Evolutionary conservation across 2,113 vertebrate species (phyloP), one percentile per base, ranked within the genome.

Genomic region (Parus major): DNA sequence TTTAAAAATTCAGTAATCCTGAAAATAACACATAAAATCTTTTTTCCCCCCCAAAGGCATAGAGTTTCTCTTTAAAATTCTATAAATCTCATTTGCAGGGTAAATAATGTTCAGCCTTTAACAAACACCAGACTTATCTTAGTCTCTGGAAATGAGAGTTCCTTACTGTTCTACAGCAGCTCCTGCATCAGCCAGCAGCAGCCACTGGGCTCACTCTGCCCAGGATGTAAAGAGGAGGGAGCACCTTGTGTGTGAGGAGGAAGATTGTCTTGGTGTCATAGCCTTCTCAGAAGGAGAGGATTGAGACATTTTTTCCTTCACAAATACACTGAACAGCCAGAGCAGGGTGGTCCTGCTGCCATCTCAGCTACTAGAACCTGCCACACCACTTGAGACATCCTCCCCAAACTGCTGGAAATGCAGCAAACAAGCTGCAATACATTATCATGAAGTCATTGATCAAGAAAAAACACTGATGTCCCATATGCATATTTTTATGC

Each of bases 241-340:
- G 46, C n/a, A 33, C 18, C 0, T 0, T 21, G 28, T 7, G 11
- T 21, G 42, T 4, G 5, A 91, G 31, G 33, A 82, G 9, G 10
- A 36, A 66, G 35, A 46, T 8, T 39, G 39, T 44, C 57, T 46
- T 42, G 13, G 17, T 53, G n/a, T 44, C 71, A n/a, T 5, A 36
- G 18, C 23, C 25, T 55, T 46, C 66, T 83, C 56, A 50, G 36
- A 23, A 90, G 25, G 8, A 52, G 44, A 77, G 22, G 24, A 65
- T 1, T 28, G 42, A 81, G 23, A 50, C 14, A 21, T 61, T 49
- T 83, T 60, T 44, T 12, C 27, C 20, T 39, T 28, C 41, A 49
- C 7, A 53, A 65, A 80, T 22, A 49, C n/a, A 44, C 2, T n/a
- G 17, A 83, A 24, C 10, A 69, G 59, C 7, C 44, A 53, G 55